Evolutionary conservation across 2,113 vertebrate genomes (phyloP), one percentile per base, ranked within the genome.

Genomic region (Parotia lawesii): DNA sequence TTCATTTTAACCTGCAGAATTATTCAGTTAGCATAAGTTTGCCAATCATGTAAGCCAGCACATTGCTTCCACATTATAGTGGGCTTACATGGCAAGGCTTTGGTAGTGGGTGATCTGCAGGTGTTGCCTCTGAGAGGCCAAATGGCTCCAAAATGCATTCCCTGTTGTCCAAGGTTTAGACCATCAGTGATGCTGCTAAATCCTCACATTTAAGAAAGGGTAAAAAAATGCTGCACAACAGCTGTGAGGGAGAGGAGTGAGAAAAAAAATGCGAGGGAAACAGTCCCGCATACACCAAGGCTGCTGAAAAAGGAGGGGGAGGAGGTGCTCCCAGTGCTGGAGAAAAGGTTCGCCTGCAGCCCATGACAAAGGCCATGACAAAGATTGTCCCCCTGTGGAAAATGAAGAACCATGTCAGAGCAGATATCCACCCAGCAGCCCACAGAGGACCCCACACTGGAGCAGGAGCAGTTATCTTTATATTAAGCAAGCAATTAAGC

Each of bases 341-440:
- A 79, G 62, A 24, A 79, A 57, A 86, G 44, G 37, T 80, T 62
- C 7, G 1, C 8, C 44, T 40, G 31, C 28, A 80, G 53, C 28
- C 28, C 3, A 3, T 28, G n/a, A 16, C 33, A 73, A 67, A 77
- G 42, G 15, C 18, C n/a, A 28, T 20, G 15, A 15, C 35, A 60
- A 35, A 65, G 23, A 18, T 42, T 85, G 29, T 50, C 5, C 27
- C 18, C 4, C 35, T 35, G 16, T 2, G 42, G 38, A 64, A 73
- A 50, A 51, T 13, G 17, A 87, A 80, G 31, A 54, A 38, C 9
- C 2, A 25, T 3, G 0, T 24, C 0, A 0, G 10, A 78, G 31
- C n/a, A 61, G 11, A 33, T 35, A 70, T 23, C 51, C 14, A 48
- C 24, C 14, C n/a, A 74, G 23, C 47, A 77, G 54, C 53, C 45